Percentiles rank a stretch among this genome's conserved stretches.
Conservation (phyloP, 1,140 invertebrate genomes). For the Magallana ariakensis region DNA sequence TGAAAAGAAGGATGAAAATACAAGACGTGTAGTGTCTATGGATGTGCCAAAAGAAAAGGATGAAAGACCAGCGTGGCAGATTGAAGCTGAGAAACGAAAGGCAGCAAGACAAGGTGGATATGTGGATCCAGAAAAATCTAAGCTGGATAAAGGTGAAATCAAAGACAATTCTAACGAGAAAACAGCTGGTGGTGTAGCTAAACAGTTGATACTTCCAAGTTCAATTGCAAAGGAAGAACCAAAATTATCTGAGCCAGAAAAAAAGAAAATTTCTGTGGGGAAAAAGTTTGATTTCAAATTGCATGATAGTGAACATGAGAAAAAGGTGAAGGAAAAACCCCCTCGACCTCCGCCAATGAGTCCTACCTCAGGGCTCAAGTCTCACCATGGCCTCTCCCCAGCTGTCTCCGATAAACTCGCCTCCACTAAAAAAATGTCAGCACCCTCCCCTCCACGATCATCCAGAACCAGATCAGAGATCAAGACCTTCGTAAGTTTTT, state of each 20-base stretch:
- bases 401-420: neutral
- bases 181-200: neutral
- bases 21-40: constrained; percentile 29
- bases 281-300: constrained; percentile 60
- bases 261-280: constrained; percentile 59
- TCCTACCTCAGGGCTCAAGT: constrained; percentile 10
- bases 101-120: constrained; percentile 57
- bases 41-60: constrained; percentile 23
- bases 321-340: constrained; percentile 42
- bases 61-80: constrained; percentile 67
- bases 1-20: constrained; percentile 39
- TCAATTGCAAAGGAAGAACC: neutral
- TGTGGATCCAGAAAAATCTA: constrained; percentile 63
- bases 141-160: neutral
- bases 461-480: constrained; percentile 11
- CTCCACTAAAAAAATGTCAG: neutral
- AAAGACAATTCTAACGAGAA: neutral
- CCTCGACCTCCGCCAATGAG: constrained; percentile 45
- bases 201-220: neutral
- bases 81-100: constrained; percentile 68
- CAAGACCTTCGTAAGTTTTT: constrained; percentile 44
- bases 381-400: neutral
- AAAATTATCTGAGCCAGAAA: constrained; percentile 14
- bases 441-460: neutral
- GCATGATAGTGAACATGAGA: neutral